A percentile compares a stretch with the other conserved stretches of the same genome.
phyloP scores from a whole-genome alignment of 2,113 vertebrate species.

The Sinocyclocheilus maitianheensis region DNA sequence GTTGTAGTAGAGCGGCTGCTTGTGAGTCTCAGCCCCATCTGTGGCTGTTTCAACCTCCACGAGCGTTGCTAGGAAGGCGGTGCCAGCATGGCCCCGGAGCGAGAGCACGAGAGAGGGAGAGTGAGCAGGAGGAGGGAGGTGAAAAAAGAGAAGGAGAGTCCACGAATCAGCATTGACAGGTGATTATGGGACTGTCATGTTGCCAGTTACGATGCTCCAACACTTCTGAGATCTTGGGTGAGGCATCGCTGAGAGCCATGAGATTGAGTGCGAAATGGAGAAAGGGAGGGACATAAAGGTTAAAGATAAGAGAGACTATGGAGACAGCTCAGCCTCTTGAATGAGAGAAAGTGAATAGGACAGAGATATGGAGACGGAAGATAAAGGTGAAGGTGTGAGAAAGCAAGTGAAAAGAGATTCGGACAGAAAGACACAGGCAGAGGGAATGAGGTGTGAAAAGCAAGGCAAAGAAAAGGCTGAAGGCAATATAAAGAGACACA shows the following conservation, averaged over 20 bases:
- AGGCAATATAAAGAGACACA: background rate
- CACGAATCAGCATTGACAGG: constrained; percentile 77
- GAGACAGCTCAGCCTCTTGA: background rate
- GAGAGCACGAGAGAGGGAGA: constrained; percentile 22
- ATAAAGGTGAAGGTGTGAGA: background rate
- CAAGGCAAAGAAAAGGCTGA: background rate
- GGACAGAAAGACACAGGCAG: constrained; percentile 10
- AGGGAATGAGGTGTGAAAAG: constrained; percentile 27
- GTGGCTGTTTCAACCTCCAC: constrained; percentile 71
- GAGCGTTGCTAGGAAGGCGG: constrained; percentile 77
- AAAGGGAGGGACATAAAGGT: constrained; percentile 13
- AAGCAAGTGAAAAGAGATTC: background rate
- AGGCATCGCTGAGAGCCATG: background rate
- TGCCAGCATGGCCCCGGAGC: constrained; percentile 15
- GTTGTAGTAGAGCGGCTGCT: constrained; percentile 70
- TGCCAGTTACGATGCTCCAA: constrained; percentile 56
- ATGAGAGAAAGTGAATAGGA: background rate
- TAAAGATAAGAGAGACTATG: constrained; percentile 28
- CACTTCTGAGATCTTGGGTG: constrained; percentile 14
- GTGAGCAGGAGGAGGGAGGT: constrained; percentile 5
- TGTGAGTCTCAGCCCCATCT: constrained; percentile 64
- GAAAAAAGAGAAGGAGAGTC: constrained; percentile 58
- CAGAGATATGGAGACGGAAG: constrained; percentile 9
- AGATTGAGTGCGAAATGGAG: constrained; percentile 21
- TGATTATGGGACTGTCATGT: constrained; percentile 60